Base-by-base conservation (phyloP, 2,113 vertebrate species). In the Menura novaehollandiae region DNA sequence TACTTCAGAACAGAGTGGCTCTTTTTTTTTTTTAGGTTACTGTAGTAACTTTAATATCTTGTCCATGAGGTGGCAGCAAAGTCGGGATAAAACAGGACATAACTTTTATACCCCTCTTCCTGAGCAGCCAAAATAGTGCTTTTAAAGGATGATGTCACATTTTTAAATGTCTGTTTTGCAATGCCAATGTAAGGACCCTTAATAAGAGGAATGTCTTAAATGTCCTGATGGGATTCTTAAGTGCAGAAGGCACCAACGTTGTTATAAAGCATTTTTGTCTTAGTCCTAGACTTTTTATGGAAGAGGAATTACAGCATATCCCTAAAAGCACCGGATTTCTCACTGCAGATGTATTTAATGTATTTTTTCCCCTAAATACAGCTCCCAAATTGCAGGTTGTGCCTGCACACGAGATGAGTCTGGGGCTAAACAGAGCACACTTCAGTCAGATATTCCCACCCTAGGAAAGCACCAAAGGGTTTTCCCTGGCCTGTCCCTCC, bases 1-100 rank as follows among this genome's bases (percentile, higher is more conserved):
- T 12, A 9, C 56, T 86, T 81, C 47, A 43, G 58, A 81, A 72
- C 43, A 44, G 71, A n/a, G 21, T 39, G 62, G 62, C 26, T 90
- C 68, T 63, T 85, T 76, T 78, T 49, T 24, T 66, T 81, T 66
- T 64, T 69, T 27, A 1, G 15, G 9, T 37, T 90, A 10, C 47
- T 74, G 0, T 12, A 37, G 15, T 37, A 46, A 32, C 44, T 94
- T 84, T 24, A 84, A 11, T 49, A 49, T 51, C 60, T n/a, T 60
- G 41, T 83, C 97, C 97, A 97, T 96, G 60, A 93, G 97, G 87
- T 95, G 97, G 97, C 97, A 97, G 96, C 96, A 97, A 74, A 96
- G 93, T 67, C 93, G 0, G 88, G 63, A 78, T 72, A 76, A 97
- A 96, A 53, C 19, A 15, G 14, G 21, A 8, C 11, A 27, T 16